Conservation (phyloP, 2,113 vertebrate genomes). For the Crypturellus undulatus region DNA sequence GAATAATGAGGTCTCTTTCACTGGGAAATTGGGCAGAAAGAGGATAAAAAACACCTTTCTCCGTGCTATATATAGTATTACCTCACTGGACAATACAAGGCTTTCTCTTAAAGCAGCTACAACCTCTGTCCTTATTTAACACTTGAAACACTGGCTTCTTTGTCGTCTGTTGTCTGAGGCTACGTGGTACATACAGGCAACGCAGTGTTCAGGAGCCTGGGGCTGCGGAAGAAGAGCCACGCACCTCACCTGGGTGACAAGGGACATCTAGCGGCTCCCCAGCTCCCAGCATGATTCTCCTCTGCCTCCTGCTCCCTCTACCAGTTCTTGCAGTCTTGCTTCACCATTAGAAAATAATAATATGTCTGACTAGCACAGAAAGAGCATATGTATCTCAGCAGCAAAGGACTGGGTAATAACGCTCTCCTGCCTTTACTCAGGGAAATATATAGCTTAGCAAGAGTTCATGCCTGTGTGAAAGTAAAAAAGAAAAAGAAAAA, state of each 20-base stretch:
- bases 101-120: neutral
- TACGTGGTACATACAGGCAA: fast-evolving
- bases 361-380: neutral
- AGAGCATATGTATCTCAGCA: neutral
- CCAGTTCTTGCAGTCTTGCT: neutral
- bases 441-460: fast-evolving
- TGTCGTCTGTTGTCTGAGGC: neutral
- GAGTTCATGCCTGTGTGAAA: neutral
- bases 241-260: neutral
- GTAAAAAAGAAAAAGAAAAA: neutral
- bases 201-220: neutral
- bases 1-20: fast-evolving
- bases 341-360: neutral
- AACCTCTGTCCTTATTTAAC: neutral
- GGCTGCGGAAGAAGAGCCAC: neutral
- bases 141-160: neutral
- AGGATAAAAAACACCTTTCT: neutral
- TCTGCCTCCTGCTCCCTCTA: fast-evolving
- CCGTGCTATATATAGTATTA: fast-evolving
- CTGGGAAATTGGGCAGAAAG: neutral
- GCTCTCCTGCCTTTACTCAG: neutral
- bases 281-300: fast-evolving
- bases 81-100: neutral
- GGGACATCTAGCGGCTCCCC: slow-evolving; percentile 48
- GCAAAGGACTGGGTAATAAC: neutral